Conservation (phyloP, 92 coral and sea anemone species). For the Epizoanthus stellaris region DNA sequence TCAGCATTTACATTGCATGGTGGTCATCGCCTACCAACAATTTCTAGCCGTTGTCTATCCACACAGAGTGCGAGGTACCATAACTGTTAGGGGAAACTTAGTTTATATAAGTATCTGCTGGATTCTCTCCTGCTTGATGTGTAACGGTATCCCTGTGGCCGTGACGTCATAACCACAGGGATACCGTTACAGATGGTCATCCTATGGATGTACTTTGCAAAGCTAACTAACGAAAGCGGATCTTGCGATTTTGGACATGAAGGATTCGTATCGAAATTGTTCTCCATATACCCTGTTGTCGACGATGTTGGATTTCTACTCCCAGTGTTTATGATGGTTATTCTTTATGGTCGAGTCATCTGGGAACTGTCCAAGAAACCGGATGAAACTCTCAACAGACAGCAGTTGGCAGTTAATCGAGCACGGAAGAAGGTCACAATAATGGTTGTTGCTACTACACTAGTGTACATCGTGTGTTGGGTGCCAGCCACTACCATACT, state of each 20-base stretch:
- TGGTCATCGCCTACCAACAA: constrained; percentile 5
- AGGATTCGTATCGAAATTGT: background rate
- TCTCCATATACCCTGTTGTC: background rate
- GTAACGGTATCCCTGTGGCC: too few species aligned
- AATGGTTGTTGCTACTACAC: background rate
- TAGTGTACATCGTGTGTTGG: too few species aligned
- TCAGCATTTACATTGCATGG: background rate
- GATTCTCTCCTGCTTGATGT: background rate
- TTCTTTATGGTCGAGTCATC: background rate
- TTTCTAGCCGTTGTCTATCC: constrained; percentile 26
- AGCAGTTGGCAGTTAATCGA: constrained; percentile 9
- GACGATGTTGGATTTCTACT: background rate
- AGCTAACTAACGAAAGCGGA: background rate
- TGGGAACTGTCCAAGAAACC: constrained; percentile 2
- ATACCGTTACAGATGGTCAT: too few species aligned
- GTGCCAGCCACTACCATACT: too few species aligned
- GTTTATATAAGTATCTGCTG: background rate
- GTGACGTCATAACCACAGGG: too few species aligned
- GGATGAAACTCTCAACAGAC: constrained; percentile 10
- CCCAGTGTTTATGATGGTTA: background rate
- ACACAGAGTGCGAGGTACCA: background rate
- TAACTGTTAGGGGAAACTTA: constrained; percentile 18
- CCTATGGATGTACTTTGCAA: background rate
- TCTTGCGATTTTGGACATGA: background rate
- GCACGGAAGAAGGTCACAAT: constrained; percentile 1